Evolutionary conservation across 1,140 invertebrate genomes (phyloP), one percentile per base, ranked within the genome.

Genomic region (Hylaeus anthracinus): DNA sequence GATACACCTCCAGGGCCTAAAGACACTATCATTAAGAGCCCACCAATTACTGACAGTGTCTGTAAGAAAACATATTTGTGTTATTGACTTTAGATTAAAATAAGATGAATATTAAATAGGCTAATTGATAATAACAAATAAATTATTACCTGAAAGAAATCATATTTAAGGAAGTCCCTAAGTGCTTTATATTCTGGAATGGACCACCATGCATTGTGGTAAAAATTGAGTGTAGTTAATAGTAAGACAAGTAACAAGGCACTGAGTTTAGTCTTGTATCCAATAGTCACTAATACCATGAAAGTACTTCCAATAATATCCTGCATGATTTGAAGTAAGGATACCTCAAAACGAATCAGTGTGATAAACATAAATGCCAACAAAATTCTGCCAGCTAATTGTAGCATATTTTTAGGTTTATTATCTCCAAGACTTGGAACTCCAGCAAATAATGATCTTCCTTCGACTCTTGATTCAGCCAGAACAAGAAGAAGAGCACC

Each of bases 331-430:
- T 98, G 97, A 85, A 99, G 92, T 90, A 98, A 97, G 61, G 97
- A 97, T 56, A 98, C 93, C 92, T 99, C 99, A 90, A 99, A 98
- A 88, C 98, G 95, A 70, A 99, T 96, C 26, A 99, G 94, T 1
- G 99, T 99, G 82, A 99, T 96, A 92, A 99, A 99, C 99, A 99
- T 99, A 93, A 99, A 99, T 10, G 99, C 99, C 37, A 99, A 94
- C 15, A 99, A 95, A 80, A 99, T 96, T 84, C 99, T 95, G 45
- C 99, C 99, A 79, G 98, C 97, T 3, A 99, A 94, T 94, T 99
- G 98, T 90, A 99, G 95, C 92, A 99, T 98, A 88, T 98, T 99
- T 94, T 99, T 99, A 26, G 98, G 98, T 90, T 98, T 99, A 94
- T 99, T 99, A 84, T 99, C 98, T 63, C 97, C 98, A 51, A 99